Evolutionary conservation across 2,797 vertebrate species (phyloP).

Genomic region (Silurus aristotelis): DNA sequence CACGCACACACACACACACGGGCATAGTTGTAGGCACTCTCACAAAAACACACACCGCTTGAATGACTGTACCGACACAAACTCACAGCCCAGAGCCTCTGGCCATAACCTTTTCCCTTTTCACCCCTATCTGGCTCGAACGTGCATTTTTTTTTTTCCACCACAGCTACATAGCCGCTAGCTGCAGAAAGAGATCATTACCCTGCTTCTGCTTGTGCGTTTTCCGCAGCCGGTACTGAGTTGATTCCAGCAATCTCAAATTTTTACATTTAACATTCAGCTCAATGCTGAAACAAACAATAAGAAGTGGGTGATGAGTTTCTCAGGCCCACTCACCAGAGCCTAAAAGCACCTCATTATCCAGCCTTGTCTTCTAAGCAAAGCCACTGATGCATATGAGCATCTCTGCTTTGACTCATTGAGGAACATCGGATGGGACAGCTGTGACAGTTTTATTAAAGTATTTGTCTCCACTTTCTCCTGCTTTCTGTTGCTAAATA

Average conservation of each 20-base stretch:
- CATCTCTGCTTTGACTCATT: conserved; percentile 37
- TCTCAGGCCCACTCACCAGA: conserved; percentile 34
- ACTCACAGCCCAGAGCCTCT: conserved; percentile 27
- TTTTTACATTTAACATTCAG: background rate
- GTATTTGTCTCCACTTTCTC: conserved; percentile 59
- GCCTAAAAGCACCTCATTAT: conserved; percentile 52
- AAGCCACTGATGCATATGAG: conserved; percentile 48
- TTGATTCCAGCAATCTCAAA: conserved; percentile 11
- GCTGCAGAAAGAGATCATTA: conserved; percentile 26
- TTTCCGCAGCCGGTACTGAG: conserved; percentile 20
- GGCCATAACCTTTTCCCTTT: conserved; percentile 38
- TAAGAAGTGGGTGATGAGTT: conserved; percentile 26
- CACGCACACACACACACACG: background rate
- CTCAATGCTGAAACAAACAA: conserved; percentile 26
- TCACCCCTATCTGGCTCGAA: conserved; percentile 22
- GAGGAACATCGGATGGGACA: conserved; percentile 50
- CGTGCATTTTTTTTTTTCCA: background rate
- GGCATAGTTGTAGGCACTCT: conserved; percentile 9
- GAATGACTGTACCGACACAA: conserved; percentile 34
- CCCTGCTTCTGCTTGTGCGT: conserved; percentile 8
- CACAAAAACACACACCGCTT: conserved; percentile 32
- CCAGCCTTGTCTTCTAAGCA: conserved; percentile 38
- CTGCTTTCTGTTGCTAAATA: conserved; percentile 64
- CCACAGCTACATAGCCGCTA: conserved; percentile 20
- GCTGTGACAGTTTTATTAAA: conserved; percentile 67